Evolutionary conservation across 2,797 vertebrate genomes (phyloP).

Genomic region (Manis javanica): DNA sequence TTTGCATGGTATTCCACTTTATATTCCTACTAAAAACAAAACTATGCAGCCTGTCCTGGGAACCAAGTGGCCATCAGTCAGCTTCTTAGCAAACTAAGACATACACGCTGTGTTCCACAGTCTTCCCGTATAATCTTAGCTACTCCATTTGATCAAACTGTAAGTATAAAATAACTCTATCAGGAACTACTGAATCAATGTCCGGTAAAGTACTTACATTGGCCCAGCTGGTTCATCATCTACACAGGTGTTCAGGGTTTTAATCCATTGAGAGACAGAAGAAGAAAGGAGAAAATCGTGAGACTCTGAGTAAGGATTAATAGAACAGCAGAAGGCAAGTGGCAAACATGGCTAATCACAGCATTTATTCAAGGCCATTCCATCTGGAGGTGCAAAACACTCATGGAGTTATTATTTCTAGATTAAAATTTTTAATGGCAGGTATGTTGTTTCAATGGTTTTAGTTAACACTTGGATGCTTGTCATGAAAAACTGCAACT

Average conservation of each 20-base stretch:
- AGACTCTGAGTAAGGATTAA: slow-evolving; percentile 24
- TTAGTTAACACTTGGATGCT: slow-evolving; percentile 90
- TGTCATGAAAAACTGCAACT: slow-evolving; percentile 91
- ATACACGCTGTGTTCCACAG: neutral
- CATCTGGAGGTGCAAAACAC: slow-evolving; percentile 85
- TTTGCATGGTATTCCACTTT: neutral
- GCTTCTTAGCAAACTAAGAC: neutral
- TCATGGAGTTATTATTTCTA: slow-evolving; percentile 88
- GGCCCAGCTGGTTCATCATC: slow-evolving; percentile 98
- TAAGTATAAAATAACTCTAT: neutral
- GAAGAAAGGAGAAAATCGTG: slow-evolving; percentile 83
- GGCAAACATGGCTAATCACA: slow-evolving; percentile 84
- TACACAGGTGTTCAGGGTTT: slow-evolving; percentile 80
- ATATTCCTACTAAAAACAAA: neutral
- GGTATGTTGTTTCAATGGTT: slow-evolving; percentile 88
- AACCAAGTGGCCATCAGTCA: slow-evolving; percentile 18
- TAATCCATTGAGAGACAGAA: slow-evolving; percentile 79
- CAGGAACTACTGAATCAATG: neutral
- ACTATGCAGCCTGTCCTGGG: neutral
- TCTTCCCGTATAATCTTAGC: neutral
- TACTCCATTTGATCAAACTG: neutral
- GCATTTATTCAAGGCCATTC: slow-evolving; percentile 87
- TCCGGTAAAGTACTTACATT: slow-evolving; percentile 91
- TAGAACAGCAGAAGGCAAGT: slow-evolving; percentile 44
- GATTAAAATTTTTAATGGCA: slow-evolving; percentile 86